These are phyloP conservation scores for Hermetia illucens DNA, from an alignment of 1,140 invertebrate species.

Conservation along the genomic window DNA sequence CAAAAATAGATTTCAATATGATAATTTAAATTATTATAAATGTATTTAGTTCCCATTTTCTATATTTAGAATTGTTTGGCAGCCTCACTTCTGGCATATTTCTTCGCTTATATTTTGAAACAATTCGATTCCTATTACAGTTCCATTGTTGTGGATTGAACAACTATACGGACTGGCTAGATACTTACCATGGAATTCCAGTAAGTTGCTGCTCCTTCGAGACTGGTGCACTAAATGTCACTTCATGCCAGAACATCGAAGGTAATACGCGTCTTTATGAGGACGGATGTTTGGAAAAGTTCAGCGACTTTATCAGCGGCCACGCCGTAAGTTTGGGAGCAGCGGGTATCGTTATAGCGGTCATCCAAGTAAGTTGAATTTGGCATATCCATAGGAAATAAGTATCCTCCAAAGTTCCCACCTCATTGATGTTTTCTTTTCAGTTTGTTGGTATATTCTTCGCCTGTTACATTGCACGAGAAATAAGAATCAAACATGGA, in stretches of 20 bases:
- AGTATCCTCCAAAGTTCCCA: not conserved
- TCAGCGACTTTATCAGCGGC: constrained; percentile 42
- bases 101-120: no score
- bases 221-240: constrained; percentile 29
- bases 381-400: not conserved
- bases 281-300: constrained; percentile 42
- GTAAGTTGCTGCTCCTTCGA: constrained; percentile 43
- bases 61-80: no score
- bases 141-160: constrained; percentile 58
- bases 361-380: constrained; percentile 46
- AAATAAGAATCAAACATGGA: constrained; percentile 27
- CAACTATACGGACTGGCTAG: constrained; percentile 43
- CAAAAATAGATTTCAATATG: not conserved
- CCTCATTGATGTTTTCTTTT: constrained; percentile 9
- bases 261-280: constrained; percentile 12
- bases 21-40: not conserved
- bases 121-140: constrained; percentile 31
- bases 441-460: constrained; percentile 32
- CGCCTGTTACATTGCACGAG: constrained; percentile 30
- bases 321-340: constrained; percentile 59
- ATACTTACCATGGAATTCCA: constrained; percentile 32
- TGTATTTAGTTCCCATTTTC: not conserved
- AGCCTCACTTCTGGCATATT: no score
- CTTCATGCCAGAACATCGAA: constrained; percentile 27
- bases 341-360: constrained; percentile 57